These are phyloP conservation scores for Helarctos malayanus DNA, from an alignment of 2,797 vertebrate genomes.

Conservation along the genomic window DNA sequence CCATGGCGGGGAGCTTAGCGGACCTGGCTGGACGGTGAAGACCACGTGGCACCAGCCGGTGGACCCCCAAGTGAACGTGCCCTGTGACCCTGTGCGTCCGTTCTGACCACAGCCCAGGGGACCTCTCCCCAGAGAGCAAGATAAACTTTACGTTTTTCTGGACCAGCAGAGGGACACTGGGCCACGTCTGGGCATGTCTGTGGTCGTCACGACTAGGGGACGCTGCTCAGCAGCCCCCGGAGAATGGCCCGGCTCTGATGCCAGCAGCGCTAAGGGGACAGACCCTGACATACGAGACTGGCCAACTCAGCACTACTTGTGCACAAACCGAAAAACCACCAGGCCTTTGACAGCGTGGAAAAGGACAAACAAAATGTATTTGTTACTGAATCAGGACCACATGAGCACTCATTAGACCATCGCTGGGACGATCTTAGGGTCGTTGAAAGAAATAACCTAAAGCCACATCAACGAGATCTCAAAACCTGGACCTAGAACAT, in stretches of 20 bases:
- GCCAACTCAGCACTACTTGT: rapidly evolving
- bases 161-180: not conserved
- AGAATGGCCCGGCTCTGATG: not conserved
- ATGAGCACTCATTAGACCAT: rapidly evolving
- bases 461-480: no score
- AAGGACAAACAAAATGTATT: no score
- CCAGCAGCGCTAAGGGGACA: not conserved
- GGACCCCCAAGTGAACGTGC: no score
- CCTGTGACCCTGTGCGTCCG: rapidly evolving
- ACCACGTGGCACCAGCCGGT: no score
- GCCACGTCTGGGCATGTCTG: no score
- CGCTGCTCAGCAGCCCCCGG: not conserved
- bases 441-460: rapidly evolving
- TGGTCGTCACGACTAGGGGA: not conserved
- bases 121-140: no score
- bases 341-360: not conserved
- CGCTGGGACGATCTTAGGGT: rapidly evolving
- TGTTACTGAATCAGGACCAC: rapidly evolving
- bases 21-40: not conserved
- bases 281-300: rapidly evolving
- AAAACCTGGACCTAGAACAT: no score
- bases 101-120: not conserved
- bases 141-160: rapidly evolving
- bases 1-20: rapidly evolving
- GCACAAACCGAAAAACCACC: no score